Evolutionary conservation across 2,113 vertebrate genomes (phyloP).

Genomic region (Notarius lentiginosus): DNA sequence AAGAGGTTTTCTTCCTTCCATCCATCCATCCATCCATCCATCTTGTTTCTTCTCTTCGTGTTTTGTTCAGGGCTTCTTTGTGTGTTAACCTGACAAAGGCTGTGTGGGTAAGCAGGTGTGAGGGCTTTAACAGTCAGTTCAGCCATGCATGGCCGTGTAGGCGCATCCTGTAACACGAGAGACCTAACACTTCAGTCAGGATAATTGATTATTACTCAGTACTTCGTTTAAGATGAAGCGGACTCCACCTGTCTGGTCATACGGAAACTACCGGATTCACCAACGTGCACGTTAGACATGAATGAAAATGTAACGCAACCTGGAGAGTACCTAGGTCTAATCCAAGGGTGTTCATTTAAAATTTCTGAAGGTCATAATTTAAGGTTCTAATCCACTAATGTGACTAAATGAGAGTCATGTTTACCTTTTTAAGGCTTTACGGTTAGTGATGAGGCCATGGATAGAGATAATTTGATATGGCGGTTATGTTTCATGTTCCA

Average conservation of each 20-base stretch:
- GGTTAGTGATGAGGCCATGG: background rate
- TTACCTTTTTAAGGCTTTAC: background rate
- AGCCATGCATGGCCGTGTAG: constrained; percentile 33
- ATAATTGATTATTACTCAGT: constrained; percentile 13
- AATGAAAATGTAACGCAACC: background rate
- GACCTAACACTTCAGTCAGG: constrained; percentile 9
- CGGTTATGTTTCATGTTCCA: background rate
- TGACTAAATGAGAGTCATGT: background rate
- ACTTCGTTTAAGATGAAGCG: background rate
- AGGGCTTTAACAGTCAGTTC: constrained; percentile 32
- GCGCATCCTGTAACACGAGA: constrained; percentile 35
- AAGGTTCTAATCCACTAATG: background rate
- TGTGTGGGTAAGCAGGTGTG: constrained; percentile 20
- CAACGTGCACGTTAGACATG: background rate
- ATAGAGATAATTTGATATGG: background rate
- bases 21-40: background rate
- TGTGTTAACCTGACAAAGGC: constrained; percentile 11
- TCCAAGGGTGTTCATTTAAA: background rate
- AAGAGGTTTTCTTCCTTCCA: background rate
- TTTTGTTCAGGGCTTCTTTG: background rate
- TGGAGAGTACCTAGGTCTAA: background rate
- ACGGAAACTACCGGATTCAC: constrained; percentile 15
- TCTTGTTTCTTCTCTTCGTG: background rate
- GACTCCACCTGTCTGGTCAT: background rate
- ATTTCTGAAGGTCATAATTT: background rate